Base-by-base conservation (phyloP, 2,888 invertebrate species). In the Onthophagus sagittarius region DNA sequence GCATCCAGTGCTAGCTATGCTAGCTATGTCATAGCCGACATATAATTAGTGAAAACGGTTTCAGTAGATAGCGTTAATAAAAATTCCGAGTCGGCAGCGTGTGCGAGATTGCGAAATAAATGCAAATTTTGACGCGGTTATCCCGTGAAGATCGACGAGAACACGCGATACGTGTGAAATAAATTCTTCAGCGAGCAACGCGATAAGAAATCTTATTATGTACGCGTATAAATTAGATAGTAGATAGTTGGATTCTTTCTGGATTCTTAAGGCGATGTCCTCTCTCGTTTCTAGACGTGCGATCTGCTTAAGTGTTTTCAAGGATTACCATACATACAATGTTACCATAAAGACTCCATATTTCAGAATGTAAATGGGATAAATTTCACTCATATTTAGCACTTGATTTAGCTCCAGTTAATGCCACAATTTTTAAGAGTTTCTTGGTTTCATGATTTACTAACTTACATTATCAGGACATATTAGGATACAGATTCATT, bases 141-240 rank as follows among this genome's bases (percentile, higher is more conserved):
- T 67, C 67, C 67, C 31, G 15, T 6, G 23, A 67, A 67, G 67
- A 67, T 67, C 67, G 67, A 67, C 67, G 67, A 67, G 31, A 67
- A 67, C 67, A 32, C 15, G 32, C 67, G 67, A 67, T 67, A 67
- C 67, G 67, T 67, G 67, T 67, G 67, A 67, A 67, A 67, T 67
- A 67, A 67, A 67, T 67, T 67, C 67, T 67, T 67, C 67, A 67
- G 15, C 67, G 15, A 53, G 11, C 67, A 67, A 67, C 67, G 67
- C 67, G 67, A 67, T 67, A 67, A 67, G 67, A 67, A 67, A 67
- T 67, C 67, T 67, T 67, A 67, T 67, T 67, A 67, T 67, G 67
- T 31, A 32, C 67, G 67, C 67, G 32, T 67, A 67, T 67, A 67
- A 67, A 67, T 67, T 67, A 67, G 67, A 67, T 67, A 67, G 67